Percentiles rank a stretch among this genome's conserved stretches.
Conservation (phyloP, 2,888 invertebrate genomes). For the Drosophila hawaiiensis region DNA sequence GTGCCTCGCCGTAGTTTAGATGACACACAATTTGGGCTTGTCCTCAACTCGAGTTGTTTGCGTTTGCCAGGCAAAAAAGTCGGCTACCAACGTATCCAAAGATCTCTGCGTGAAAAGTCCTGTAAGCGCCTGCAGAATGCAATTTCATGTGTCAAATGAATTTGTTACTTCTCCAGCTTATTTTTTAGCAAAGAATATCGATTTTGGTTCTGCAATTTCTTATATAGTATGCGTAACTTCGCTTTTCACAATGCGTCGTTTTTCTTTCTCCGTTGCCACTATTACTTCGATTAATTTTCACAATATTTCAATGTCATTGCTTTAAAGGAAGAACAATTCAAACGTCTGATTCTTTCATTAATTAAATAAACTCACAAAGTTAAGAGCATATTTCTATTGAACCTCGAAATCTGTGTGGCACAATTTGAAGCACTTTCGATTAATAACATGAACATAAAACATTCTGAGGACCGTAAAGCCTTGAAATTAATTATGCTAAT, state of each 20-base stretch:
- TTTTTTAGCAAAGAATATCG: not conserved
- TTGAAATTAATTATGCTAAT: conserved; percentile 73
- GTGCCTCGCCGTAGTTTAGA: conserved; percentile 30
- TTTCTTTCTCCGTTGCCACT: not conserved
- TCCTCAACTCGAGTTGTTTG: conserved; percentile 2
- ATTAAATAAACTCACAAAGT: not conserved
- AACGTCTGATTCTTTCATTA: not conserved
- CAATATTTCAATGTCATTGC: not conserved
- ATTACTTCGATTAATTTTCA: not conserved
- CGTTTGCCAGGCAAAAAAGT: not conserved
- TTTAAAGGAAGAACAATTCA: not conserved
- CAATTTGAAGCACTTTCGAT: conserved; percentile 49
- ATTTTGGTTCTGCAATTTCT: not conserved
- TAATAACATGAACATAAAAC: conserved; percentile 55
- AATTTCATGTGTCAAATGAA: conserved; percentile 23
- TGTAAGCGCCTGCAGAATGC: conserved; percentile 4
- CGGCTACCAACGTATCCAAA: not conserved
- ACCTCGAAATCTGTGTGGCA: conserved; percentile 22
- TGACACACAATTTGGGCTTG: conserved; percentile 52
- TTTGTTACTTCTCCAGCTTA: not conserved
- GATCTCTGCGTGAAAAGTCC: conserved; percentile 6
- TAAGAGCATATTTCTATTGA: conserved; percentile 28
- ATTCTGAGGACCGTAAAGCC: conserved; percentile 42
- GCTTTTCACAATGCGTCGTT: not conserved
- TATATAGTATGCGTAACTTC: not conserved